Conservation (phyloP, 2,113 vertebrate genomes). For the Felis chaus region DNA sequence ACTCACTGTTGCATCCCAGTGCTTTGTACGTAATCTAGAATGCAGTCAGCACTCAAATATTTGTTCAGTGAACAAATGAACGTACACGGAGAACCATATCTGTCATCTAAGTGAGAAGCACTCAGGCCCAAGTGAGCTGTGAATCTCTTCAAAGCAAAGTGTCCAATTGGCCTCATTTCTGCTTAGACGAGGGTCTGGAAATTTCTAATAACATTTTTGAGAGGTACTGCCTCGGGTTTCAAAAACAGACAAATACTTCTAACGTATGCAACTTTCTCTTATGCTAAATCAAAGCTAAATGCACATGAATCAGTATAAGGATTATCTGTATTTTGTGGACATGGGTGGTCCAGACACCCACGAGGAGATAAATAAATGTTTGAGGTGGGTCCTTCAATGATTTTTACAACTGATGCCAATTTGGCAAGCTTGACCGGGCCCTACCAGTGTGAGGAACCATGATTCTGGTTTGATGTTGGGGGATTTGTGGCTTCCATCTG, state of each 20-base stretch:
- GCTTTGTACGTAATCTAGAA: background rate
- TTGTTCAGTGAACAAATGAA: background rate
- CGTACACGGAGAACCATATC: background rate
- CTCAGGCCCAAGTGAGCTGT: background rate
- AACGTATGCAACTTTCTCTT: conserved; percentile 46
- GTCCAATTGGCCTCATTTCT: conserved; percentile 34
- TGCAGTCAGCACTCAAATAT: background rate
- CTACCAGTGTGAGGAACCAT: conserved; percentile 78
- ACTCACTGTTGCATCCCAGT: background rate
- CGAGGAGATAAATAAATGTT: conserved; percentile 81
- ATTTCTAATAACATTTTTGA: conserved; percentile 19
- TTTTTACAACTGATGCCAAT: conserved; percentile 76
- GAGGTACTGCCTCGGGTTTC: conserved; percentile 36
- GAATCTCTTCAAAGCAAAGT: background rate
- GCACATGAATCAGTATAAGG: conserved; percentile 40
- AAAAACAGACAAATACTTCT: conserved; percentile 54
- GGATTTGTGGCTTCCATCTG: conserved; percentile 82
- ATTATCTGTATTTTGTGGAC: conserved; percentile 76
- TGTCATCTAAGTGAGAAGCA: conserved; percentile 34
- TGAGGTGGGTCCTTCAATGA: conserved; percentile 78
- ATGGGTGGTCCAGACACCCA: conserved; percentile 78
- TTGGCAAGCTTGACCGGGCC: conserved; percentile 77
- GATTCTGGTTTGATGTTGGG: conserved; percentile 82
- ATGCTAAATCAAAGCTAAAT: conserved; percentile 57
- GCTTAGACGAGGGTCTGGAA: background rate